These are phyloP conservation scores for Rhizoglyphus robini DNA, from an alignment of 1,140 invertebrate species.

Conservation along the genomic window DNA sequence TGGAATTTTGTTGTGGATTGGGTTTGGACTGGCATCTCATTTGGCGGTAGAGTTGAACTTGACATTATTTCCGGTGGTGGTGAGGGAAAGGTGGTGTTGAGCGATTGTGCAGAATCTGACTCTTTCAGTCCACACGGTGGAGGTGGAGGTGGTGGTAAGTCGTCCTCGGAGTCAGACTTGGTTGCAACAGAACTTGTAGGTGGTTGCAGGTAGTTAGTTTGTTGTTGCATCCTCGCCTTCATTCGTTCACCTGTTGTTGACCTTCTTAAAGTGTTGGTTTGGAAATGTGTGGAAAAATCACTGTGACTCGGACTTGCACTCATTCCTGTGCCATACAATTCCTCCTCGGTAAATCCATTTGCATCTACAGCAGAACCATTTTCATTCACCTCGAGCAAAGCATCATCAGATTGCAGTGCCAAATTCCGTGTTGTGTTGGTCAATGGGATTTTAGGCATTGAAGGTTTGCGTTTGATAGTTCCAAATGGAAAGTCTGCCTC, in stretches of 20 bases:
- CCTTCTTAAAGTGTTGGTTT: constrained; percentile 25
- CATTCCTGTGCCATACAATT: no score
- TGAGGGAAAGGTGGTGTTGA: constrained; percentile 32
- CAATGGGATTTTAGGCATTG: constrained; percentile 54
- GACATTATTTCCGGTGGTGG: constrained; percentile 29
- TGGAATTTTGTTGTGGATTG: no score
- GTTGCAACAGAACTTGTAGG: no score
- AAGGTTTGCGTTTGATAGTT: constrained; percentile 32
- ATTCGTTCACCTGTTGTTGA: constrained; percentile 28
- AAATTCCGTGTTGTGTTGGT: constrained; percentile 72
- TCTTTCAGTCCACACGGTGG: constrained; percentile 24
- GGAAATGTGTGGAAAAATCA: no score
- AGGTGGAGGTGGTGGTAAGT: constrained; percentile 31
- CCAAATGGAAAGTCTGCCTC: constrained; percentile 55
- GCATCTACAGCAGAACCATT: no score
- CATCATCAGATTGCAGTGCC: constrained; percentile 27
- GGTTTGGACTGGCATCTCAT: constrained; percentile 24
- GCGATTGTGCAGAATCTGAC: constrained; percentile 25
- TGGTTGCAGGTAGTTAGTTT: background rate
- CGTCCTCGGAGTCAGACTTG: constrained; percentile 26
- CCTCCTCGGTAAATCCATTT: no score
- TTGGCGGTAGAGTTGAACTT: no score
- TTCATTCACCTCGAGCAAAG: background rate
- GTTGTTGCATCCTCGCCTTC: constrained; percentile 16
- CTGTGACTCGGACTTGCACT: no score